Conservation (phyloP, 2,888 invertebrate species). For the Xanthorhoe spadicearia region DNA sequence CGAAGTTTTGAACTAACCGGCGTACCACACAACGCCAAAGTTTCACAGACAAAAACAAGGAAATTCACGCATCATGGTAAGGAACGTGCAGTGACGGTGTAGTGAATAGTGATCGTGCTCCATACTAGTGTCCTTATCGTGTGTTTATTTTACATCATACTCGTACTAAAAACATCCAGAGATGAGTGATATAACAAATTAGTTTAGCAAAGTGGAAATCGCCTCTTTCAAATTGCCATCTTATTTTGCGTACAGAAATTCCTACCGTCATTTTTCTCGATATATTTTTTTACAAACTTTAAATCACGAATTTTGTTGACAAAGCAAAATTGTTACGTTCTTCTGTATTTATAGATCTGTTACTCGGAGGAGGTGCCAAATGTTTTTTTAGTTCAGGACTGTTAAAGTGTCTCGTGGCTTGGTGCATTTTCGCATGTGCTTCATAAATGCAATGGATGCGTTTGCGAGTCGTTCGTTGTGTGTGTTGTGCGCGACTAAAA, state of each 20-base stretch:
- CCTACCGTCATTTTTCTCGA: conserved; percentile 23
- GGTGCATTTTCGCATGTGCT: conserved; percentile 21
- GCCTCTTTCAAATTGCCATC: conserved; percentile 4
- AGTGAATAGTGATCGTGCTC: conserved; percentile 63
- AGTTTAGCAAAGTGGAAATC: conserved; percentile 22
- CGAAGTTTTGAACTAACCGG: conserved; percentile 53
- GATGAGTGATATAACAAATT: conserved; percentile 30
- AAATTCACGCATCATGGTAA: conserved; percentile 74
- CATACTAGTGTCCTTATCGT: conserved; percentile 55
- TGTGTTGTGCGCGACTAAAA: conserved; percentile 77
- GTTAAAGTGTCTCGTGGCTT: conserved; percentile 14
- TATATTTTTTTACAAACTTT: conserved; percentile 13
- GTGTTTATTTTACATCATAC: conserved; percentile 40
- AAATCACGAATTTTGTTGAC: conserved; percentile 35
- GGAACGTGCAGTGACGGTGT: conserved; percentile 71
- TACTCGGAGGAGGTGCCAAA: conserved; percentile 30
- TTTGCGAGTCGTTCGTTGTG: conserved; percentile 53
- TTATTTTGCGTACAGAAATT: conserved; percentile 8
- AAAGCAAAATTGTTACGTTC: conserved; percentile 25
- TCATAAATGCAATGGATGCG: conserved; percentile 47
- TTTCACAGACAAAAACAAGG: conserved; percentile 61
- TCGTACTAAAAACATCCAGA: conserved; percentile 31
- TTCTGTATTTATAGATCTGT: conserved; percentile 33
- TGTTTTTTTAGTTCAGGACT: conserved; percentile 13
- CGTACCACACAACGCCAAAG: conserved; percentile 50